Percentiles rank a stretch among this genome's conserved stretches.
Conservation (phyloP, 2,888 invertebrate species). For the Eueremaeus valkanovi region DNA sequence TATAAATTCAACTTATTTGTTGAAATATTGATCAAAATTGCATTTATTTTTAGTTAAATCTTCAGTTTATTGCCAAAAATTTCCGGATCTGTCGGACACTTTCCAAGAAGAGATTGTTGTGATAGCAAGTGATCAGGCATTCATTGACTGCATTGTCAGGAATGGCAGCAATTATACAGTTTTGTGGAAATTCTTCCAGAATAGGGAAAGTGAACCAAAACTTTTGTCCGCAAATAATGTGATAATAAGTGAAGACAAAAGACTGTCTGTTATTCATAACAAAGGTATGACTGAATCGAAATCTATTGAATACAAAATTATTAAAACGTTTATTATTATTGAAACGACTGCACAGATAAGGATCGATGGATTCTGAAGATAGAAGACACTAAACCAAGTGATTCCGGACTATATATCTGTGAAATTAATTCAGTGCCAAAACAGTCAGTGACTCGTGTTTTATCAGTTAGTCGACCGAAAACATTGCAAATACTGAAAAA, state of each 20-base stretch:
- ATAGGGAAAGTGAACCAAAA: conserved; percentile 27
- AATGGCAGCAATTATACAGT: conserved; percentile 68
- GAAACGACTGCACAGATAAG: conserved; percentile 56
- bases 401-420: conserved; percentile 74
- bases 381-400: conserved; percentile 63
- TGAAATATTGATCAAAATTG: not conserved
- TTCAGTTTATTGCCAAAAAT: conserved; percentile 29
- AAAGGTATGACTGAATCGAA: not conserved
- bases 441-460: conserved; percentile 70
- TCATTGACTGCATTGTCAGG: conserved; percentile 73
- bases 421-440: conserved; percentile 76
- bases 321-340: no score
- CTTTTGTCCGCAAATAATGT: conserved; percentile 37
- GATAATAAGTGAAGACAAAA: conserved; percentile 38
- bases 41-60: not conserved
- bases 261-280: conserved; percentile 34
- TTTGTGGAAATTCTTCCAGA: conserved; percentile 40
- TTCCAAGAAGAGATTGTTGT: conserved; percentile 57
- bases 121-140: conserved; percentile 69
- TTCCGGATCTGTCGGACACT: conserved; percentile 46
- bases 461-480: conserved; percentile 60
- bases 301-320: no score
- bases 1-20: not conserved
- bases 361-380: conserved; percentile 81
- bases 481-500: conserved; percentile 34